Conservation (phyloP, 2,888 invertebrate species). For the Microctonus aethiopoides region DNA sequence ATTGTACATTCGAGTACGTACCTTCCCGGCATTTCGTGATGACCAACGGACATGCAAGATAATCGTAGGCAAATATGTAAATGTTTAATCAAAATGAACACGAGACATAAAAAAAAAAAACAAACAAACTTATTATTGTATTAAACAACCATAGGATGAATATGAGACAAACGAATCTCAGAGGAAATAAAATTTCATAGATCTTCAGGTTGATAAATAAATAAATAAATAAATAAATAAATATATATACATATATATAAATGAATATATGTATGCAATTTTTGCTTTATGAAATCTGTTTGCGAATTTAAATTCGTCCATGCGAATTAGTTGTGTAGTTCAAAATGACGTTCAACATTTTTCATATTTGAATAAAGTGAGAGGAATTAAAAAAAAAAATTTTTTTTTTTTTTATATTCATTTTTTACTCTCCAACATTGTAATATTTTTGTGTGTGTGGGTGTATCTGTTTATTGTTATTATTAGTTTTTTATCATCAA, state of each 20-base stretch:
- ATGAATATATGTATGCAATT: background rate
- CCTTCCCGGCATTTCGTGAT: constrained; percentile 42
- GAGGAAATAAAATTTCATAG: background rate
- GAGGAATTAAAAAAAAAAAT: background rate
- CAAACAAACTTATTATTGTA: background rate
- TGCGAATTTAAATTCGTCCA: background rate
- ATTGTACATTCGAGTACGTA: constrained; percentile 46
- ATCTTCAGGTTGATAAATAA: background rate
- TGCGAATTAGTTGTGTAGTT: constrained; percentile 7
- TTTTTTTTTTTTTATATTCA: constrained; percentile 9
- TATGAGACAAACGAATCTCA: constrained; percentile 18
- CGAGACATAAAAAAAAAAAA: background rate
- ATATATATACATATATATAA: background rate
- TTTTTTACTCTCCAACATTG: constrained; percentile 8
- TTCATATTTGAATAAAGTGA: constrained; percentile 3
- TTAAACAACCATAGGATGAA: background rate
- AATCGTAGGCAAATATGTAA: constrained; percentile 26
- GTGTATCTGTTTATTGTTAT: background rate
- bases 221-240: background rate
- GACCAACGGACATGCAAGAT: constrained; percentile 29
- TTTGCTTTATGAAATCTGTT: background rate
- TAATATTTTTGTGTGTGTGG: background rate
- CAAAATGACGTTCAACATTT: constrained; percentile 3
- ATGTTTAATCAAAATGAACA: constrained; percentile 27
- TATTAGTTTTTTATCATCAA: background rate